Evolutionary conservation across 2,797 vertebrate genomes (phyloP).

Genomic region (Antrozous pallidus): DNA sequence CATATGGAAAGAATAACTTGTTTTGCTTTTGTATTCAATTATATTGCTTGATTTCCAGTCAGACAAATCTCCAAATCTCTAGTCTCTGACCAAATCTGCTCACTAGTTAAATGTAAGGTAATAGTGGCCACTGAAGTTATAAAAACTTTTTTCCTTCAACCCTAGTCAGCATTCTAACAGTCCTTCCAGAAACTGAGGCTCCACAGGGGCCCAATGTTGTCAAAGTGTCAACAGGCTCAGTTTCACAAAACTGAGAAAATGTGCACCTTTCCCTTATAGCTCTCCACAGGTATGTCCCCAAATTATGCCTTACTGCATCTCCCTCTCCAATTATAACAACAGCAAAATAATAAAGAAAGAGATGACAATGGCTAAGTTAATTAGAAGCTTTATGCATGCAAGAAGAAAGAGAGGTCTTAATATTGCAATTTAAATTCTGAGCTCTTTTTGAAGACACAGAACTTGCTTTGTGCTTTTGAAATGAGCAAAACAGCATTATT

Average conservation of each 20-base stretch:
- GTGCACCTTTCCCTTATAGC: neutral
- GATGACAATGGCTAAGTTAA: neutral
- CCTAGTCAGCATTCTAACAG: neutral
- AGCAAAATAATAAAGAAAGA: neutral
- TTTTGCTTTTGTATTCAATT: neutral
- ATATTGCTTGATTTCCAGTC: neutral
- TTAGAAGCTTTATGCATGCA: slow-evolving; percentile 21
- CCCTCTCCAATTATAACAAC: neutral
- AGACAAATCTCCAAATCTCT: neutral
- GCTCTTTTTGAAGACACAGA: neutral
- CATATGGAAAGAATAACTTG: neutral
- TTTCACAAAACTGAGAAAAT: slow-evolving; percentile 39
- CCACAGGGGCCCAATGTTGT: neutral
- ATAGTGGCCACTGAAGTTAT: neutral
- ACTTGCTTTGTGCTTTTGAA: slow-evolving; percentile 57
- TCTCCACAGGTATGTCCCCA: neutral
- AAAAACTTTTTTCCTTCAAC: neutral
- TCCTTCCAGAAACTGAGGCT: neutral
- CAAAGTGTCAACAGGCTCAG: slow-evolving; percentile 23
- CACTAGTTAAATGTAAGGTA: neutral
- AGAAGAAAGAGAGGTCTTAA: neutral
- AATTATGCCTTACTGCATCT: neutral
- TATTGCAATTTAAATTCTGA: slow-evolving; percentile 46
- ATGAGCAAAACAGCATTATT: slow-evolving; percentile 15
- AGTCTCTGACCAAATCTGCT: neutral